Conservation (phyloP, 1,140 invertebrate species). For the Ceratina japonica region DNA sequence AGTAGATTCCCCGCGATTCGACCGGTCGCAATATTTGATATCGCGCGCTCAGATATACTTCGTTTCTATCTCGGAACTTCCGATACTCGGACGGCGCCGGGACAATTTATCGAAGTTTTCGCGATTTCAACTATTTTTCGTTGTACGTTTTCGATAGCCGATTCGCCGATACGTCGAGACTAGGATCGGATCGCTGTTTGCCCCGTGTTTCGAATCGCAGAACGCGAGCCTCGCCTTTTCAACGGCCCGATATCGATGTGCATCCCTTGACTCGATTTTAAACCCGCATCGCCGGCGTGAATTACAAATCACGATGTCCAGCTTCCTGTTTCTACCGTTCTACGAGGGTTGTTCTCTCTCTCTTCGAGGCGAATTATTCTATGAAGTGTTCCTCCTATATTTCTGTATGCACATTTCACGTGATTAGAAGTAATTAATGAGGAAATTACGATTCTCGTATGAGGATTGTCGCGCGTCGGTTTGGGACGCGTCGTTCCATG, state of each 20-base stretch:
- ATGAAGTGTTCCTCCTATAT: background rate
- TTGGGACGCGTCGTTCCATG: background rate
- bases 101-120: background rate
- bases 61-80: too few species aligned
- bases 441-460: too few species aligned
- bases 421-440: too few species aligned
- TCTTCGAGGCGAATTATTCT: too few species aligned
- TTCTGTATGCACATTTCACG: too few species aligned
- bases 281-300: constrained; percentile 50
- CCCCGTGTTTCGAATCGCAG: constrained; percentile 59
- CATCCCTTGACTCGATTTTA: constrained; percentile 41
- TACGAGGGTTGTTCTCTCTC: background rate
- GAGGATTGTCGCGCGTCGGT: too few species aligned
- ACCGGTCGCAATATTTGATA: background rate
- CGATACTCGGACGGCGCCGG: too few species aligned
- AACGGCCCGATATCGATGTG: constrained; percentile 63
- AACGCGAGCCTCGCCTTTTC: constrained; percentile 69
- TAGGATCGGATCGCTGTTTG: constrained; percentile 26
- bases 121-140: background rate
- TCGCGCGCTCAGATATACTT: background rate
- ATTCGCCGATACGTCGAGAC: constrained; percentile 19
- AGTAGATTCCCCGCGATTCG: background rate
- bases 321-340: too few species aligned
- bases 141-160: background rate
- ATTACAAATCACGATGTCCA: constrained; percentile 55